Conservation (phyloP, 1,140 invertebrate species). For the Triops longicaudatus region DNA sequence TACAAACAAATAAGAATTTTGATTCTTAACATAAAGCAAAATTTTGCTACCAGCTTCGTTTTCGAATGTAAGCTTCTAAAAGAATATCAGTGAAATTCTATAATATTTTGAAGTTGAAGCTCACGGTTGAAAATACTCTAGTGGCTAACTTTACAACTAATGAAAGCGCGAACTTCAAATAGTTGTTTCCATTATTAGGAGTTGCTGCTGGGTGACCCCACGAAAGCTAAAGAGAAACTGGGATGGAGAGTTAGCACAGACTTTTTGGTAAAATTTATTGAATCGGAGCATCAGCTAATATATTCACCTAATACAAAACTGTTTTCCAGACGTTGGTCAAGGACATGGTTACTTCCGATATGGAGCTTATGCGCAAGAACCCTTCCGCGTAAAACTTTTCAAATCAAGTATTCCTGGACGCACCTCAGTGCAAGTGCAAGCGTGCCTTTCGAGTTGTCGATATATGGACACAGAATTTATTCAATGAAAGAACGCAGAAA, state of each 20-base stretch:
- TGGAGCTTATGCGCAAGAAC: conserved; percentile 84
- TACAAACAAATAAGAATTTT: too few species aligned
- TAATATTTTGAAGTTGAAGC: not conserved
- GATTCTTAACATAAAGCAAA: too few species aligned
- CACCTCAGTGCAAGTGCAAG: not conserved
- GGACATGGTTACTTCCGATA: conserved; percentile 93
- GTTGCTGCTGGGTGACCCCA: conserved; percentile 77
- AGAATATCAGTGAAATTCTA: not conserved
- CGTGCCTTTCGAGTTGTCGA: not conserved
- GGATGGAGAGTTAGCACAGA: conserved; percentile 79
- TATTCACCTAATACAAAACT: conserved; percentile 28
- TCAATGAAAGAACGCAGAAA: not conserved
- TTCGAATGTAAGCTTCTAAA: not conserved
- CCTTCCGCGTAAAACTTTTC: conserved; percentile 61
- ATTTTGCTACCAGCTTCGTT: too few species aligned
- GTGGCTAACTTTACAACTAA: not conserved
- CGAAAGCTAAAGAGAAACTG: conserved; percentile 75
- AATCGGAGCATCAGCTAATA: too few species aligned
- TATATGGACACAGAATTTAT: not conserved
- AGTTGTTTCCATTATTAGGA: conserved; percentile 51
- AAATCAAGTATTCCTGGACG: not conserved
- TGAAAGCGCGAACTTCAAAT: conserved; percentile 22
- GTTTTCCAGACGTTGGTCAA: conserved; percentile 65
- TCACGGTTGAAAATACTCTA: not conserved
- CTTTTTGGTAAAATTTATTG: conserved; percentile 54